These are phyloP conservation scores for Dendrolimus punctatus DNA, from an alignment of 1,140 invertebrate species.

Conservation along the genomic window DNA sequence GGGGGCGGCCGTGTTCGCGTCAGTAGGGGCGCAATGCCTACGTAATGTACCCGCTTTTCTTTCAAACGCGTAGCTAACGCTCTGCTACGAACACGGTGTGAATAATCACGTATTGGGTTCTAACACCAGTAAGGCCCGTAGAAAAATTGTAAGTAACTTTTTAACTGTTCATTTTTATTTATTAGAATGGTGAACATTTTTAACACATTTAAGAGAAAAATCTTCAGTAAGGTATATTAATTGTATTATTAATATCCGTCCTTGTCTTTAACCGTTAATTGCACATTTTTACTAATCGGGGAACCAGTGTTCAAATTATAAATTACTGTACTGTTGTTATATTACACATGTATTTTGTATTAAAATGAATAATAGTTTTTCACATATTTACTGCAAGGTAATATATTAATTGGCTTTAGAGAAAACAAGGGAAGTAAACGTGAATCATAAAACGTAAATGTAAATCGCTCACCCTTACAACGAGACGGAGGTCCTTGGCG, in stretches of 20 bases:
- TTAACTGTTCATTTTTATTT: background rate
- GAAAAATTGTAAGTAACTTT: constrained; percentile 2
- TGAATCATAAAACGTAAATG: no score
- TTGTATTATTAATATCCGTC: no score
- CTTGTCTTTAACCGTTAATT: no score
- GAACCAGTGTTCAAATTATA: background rate
- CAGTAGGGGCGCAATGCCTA: constrained; percentile 53
- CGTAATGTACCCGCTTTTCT: constrained; percentile 33
- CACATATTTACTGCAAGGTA: background rate
- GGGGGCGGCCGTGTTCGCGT: constrained; percentile 32
- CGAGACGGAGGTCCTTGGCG: no score
- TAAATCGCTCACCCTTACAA: no score
- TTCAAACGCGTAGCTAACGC: background rate
- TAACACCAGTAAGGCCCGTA: background rate
- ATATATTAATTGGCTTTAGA: background rate
- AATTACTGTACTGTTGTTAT: background rate
- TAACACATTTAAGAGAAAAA: no score
- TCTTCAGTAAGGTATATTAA: no score
- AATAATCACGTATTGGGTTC: background rate
- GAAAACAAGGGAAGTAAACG: no score
- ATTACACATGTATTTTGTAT: background rate
- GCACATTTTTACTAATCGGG: background rate
- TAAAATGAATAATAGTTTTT: no score
- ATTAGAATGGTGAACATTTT: no score
- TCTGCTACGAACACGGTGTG: constrained; percentile 1